These are phyloP conservation scores for Mya arenaria DNA, from an alignment of 1,140 invertebrate species.

Conservation along the genomic window DNA sequence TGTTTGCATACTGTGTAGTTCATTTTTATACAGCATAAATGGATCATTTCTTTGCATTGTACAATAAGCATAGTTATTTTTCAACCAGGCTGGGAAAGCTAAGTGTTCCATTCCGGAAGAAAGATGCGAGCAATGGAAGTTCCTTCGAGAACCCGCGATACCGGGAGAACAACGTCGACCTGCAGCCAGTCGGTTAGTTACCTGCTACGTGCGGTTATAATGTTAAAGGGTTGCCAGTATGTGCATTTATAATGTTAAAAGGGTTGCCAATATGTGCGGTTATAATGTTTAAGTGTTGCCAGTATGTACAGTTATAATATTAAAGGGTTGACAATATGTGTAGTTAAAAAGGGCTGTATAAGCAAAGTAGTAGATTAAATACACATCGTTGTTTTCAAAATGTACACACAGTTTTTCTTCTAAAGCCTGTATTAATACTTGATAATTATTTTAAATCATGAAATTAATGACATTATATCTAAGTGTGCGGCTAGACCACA, in stretches of 20 bases:
- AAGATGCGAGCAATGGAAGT: no score
- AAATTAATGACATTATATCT: neutral
- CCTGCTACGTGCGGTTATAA: neutral
- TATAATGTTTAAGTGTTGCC: neutral
- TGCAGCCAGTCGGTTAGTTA: neutral
- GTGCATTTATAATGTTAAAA: neutral
- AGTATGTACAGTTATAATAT: neutral
- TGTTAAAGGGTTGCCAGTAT: neutral
- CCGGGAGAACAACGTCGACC: slow-evolving; percentile 3
- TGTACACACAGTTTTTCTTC: neutral
- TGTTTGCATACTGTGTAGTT: no score
- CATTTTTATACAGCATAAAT: no score
- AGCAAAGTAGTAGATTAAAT: neutral
- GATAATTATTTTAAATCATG: neutral
- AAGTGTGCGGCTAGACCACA: neutral
- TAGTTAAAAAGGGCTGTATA: neutral
- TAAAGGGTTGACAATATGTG: neutral
- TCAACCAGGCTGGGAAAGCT: slow-evolving; percentile 22
- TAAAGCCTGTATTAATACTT: neutral
- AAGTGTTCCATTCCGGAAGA: neutral
- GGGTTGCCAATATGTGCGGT: neutral
- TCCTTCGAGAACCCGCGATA: slow-evolving; percentile 42
- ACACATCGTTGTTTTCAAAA: neutral
- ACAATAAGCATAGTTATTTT: no score
- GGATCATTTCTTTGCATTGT: no score